Base-by-base conservation (phyloP, 30 jellyfish, hydroid and myxozoan genomes). In the Hydractinia echinata region DNA sequence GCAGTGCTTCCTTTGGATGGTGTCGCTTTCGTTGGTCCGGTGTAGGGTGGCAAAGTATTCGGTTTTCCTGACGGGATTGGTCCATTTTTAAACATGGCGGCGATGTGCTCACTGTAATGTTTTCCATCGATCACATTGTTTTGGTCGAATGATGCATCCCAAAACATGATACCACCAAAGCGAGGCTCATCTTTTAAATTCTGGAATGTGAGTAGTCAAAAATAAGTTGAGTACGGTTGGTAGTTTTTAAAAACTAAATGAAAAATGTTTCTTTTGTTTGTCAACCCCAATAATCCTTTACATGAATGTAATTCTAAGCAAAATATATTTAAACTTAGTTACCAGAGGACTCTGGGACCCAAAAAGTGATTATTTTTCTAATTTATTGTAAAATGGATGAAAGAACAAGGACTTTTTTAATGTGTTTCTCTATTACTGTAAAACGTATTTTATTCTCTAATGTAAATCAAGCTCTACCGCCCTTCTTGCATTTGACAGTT, bases 61-160 rank as follows among this genome's bases (percentile, higher is more conserved):
- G 97, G 97, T 10, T 84, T 62, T 53, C 96, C 96, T 15, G 97
- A 81, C 11, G 96, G 95, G 14, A 56, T 79, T 54, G 95, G 88
- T 58, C 85, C 95, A 6, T 92, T 84, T 76, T 87, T 84, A 89
- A 93, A 82, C 82, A 93, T 83, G 19, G 76, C 82, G 52, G 76
- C 96, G 18, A 93, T 87, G 77, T 93, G 83, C 13, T 93, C 95
- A 72, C 99, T 93, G 96, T 82, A 93, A 48, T 86, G 91, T 56
- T 84, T 87, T 55, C 99, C 99, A 71, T 88, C 88, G 85, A 93
- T 93, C 54, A 83, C 66, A 79, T 93, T 93, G 92, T 93, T 87
- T 77, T 93, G 96, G 87, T 93, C 99, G 73, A 93, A 93, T 8
- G 96, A 95, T 61, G 99, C 99, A 81, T 93, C 99, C 99, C 99